phyloP scores from a whole-genome alignment of 2,113 vertebrate genomes.

The Tympanuchus pallidicinctus region DNA sequence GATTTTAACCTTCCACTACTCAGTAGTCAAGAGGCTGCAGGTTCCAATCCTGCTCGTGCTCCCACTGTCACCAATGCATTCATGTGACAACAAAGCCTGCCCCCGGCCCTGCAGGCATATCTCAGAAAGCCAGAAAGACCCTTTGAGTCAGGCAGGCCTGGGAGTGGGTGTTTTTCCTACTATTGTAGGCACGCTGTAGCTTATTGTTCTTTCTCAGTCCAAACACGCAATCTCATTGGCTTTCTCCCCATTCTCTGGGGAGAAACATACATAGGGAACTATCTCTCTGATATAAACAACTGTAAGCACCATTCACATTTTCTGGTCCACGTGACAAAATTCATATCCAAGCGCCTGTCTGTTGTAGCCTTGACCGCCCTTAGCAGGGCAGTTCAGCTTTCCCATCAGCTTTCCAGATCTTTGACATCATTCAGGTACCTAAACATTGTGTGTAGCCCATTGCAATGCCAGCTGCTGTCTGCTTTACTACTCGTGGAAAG shows the following conservation, averaged over 20 bases:
- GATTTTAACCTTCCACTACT: not conserved
- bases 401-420: not conserved
- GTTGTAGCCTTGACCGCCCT: not conserved
- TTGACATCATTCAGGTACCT: not conserved
- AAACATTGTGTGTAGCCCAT: not conserved
- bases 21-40: not conserved
- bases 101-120: fast-evolving
- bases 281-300: slow-evolving; percentile 33
- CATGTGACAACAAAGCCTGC: not conserved
- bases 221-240: not conserved
- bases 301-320: slow-evolving; percentile 32
- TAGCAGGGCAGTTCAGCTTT: not conserved
- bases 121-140: not conserved
- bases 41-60: not conserved
- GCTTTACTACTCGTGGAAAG: slow-evolving; percentile 24
- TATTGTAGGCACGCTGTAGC: not conserved
- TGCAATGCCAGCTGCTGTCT: slow-evolving; percentile 15
- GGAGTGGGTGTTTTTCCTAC: not conserved
- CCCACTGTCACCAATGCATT: not conserved
- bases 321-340: not conserved
- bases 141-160: not conserved
- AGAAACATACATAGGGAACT: not conserved
- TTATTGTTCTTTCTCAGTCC: not conserved
- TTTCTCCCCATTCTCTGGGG: not conserved
- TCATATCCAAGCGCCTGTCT: not conserved